Percentiles rank a stretch among this genome's conserved stretches.
Evolutionary conservation across 1,140 invertebrate genomes (phyloP).

Genomic region (Oncopodura yosiiana): DNA sequence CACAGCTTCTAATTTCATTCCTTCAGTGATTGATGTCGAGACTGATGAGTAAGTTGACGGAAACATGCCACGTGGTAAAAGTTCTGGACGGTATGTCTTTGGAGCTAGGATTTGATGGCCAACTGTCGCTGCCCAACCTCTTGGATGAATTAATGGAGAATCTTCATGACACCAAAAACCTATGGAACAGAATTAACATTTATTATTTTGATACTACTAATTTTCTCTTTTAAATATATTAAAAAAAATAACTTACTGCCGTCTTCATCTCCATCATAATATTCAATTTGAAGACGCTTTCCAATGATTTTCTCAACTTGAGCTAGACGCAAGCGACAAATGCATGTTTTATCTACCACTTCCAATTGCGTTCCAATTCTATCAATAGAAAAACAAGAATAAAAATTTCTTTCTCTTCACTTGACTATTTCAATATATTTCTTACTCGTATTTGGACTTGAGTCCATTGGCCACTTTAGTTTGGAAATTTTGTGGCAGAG

Average conservation of each 20-base stretch:
- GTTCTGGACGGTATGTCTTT: constrained; percentile 59
- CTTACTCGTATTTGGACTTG: constrained; percentile 62
- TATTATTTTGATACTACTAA: too few species aligned
- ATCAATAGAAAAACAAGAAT: constrained; percentile 23
- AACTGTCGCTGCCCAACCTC: constrained; percentile 78
- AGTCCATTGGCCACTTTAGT: constrained; percentile 73
- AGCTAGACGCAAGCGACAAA: constrained; percentile 84
- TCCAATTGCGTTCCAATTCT: constrained; percentile 71
- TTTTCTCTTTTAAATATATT: too few species aligned
- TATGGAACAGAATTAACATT: constrained; percentile 25
- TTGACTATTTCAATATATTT: constrained; percentile 10
- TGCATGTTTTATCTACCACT: constrained; percentile 90
- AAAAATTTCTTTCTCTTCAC: constrained; percentile 11
- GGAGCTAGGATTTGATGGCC: constrained; percentile 77
- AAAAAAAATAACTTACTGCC: constrained; percentile 47
- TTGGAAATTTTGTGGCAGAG: constrained; percentile 82
- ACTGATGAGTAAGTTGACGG: constrained; percentile 36
- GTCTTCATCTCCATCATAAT: constrained; percentile 70
- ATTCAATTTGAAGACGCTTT: constrained; percentile 78
- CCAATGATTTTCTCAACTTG: constrained; percentile 81
- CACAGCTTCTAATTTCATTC: constrained; percentile 94
- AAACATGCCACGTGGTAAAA: constrained; percentile 50
- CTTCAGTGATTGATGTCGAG: constrained; percentile 57
- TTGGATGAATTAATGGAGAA: constrained; percentile 84
- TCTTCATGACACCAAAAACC: constrained; percentile 93